These are phyloP conservation scores for Azemiops feae DNA, from an alignment of 2,113 vertebrate genomes.

Conservation along the genomic window DNA sequence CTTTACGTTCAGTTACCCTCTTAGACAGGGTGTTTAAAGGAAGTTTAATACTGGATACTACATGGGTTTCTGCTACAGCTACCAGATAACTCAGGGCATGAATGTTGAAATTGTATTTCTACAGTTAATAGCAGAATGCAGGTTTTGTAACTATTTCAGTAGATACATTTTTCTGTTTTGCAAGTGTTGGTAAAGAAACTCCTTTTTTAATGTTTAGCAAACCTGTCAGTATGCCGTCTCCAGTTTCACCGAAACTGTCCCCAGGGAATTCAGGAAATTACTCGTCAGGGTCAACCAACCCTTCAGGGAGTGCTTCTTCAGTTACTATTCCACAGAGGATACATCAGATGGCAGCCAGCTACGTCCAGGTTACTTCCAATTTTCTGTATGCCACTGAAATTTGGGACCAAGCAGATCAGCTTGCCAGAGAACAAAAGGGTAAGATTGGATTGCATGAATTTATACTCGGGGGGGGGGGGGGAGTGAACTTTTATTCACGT, in stretches of 20 bases:
- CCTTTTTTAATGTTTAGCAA: conserved; percentile 73
- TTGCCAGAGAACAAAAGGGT: conserved; percentile 96
- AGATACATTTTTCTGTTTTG: not conserved
- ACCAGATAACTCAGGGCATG: not conserved
- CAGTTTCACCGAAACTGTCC: conserved; percentile 95
- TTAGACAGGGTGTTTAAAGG: not conserved
- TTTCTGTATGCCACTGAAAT: conserved; percentile 97
- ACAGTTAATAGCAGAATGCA: not conserved
- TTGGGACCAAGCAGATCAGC: conserved; percentile 98
- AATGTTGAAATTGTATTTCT: not conserved
- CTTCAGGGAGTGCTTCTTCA: conserved; percentile 85
- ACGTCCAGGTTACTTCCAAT: conserved; percentile 98
- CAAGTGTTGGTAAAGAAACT: not conserved
- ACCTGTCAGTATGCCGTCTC: conserved; percentile 93
- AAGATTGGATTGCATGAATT: not conserved
- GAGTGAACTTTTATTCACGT: not conserved
- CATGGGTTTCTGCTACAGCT: not conserved
- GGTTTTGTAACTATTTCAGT: not conserved
- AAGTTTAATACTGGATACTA: not conserved
- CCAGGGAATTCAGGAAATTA: conserved; percentile 91
- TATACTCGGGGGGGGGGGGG: fast-evolving
- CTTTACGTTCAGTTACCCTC: too few relatives aligned
- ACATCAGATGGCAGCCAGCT: conserved; percentile 99
- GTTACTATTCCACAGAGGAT: conserved; percentile 98
- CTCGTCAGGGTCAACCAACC: conserved; percentile 82